phyloP scores from a whole-genome alignment of 2,888 invertebrate genomes.

The Metallyticus violacea region DNA sequence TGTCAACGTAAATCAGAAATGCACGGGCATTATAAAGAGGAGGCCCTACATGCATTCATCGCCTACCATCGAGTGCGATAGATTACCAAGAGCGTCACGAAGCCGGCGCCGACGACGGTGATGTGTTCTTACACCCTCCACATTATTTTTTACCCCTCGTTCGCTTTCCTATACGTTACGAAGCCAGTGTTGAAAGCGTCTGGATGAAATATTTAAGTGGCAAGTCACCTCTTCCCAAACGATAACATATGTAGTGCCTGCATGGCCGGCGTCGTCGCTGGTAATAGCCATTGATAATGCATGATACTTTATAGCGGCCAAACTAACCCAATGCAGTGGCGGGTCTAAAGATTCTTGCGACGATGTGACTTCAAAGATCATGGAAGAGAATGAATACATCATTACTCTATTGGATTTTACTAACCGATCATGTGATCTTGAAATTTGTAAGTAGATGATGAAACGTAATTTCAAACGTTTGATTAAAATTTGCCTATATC shows the following conservation, averaged over 20 bases:
- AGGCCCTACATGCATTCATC: background rate
- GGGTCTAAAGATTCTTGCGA: background rate
- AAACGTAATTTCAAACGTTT: no score
- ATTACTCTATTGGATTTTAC: no score
- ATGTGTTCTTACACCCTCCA: background rate
- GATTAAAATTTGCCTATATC: no score
- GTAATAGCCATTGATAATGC: conserved; percentile 14
- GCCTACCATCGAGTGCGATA: background rate
- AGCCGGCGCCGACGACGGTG: background rate
- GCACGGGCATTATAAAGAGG: no score
- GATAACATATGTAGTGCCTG: conserved; percentile 14
- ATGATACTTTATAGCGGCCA: conserved; percentile 10
- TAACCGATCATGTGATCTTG: no score
- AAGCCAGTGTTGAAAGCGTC: conserved; percentile 36
- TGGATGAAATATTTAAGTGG: conserved; percentile 14
- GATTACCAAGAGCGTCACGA: background rate
- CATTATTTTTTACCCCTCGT: background rate
- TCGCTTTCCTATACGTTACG: background rate
- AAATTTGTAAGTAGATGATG: no score
- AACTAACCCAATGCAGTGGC: background rate
- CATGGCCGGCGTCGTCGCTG: background rate
- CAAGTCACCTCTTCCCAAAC: conserved; percentile 2
- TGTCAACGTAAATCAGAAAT: no score
- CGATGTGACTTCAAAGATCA: no score
- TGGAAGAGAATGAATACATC: no score